Percentiles rank a stretch among this genome's conserved stretches.
Conservation (phyloP, 1,140 invertebrate genomes). For the Aphis craccivora region DNA sequence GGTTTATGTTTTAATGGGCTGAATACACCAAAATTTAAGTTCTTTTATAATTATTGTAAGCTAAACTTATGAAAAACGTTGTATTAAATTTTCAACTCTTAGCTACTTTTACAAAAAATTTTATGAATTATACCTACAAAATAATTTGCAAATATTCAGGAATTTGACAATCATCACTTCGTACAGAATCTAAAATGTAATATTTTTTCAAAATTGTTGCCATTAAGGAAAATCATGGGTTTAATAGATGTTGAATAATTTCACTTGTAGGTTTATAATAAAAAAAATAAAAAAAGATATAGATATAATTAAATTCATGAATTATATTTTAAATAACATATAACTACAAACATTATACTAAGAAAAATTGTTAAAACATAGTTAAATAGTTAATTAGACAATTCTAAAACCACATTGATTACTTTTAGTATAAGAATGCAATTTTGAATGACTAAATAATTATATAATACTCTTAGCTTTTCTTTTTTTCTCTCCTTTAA, state of each 20-base stretch:
- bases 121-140: too few species aligned
- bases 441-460: neutral
- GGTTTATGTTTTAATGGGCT: too few species aligned
- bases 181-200: too few species aligned
- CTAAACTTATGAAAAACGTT: too few species aligned
- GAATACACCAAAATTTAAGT: too few species aligned
- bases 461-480: constrained; percentile 50
- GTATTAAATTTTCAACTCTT: too few species aligned
- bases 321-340: neutral
- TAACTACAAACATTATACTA: neutral
- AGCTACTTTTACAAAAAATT: too few species aligned
- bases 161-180: too few species aligned
- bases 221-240: too few species aligned
- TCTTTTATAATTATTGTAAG: too few species aligned
- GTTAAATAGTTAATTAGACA: neutral
- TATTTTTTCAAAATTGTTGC: too few species aligned
- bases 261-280: neutral
- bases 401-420: neutral
- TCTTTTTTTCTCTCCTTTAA: constrained; percentile 53
- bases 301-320: neutral
- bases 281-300: neutral
- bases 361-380: neutral
- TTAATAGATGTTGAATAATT: neutral
- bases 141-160: too few species aligned
- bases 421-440: neutral